Base-by-base conservation (phyloP, 2,888 invertebrate genomes). In the Molorchus minor region DNA sequence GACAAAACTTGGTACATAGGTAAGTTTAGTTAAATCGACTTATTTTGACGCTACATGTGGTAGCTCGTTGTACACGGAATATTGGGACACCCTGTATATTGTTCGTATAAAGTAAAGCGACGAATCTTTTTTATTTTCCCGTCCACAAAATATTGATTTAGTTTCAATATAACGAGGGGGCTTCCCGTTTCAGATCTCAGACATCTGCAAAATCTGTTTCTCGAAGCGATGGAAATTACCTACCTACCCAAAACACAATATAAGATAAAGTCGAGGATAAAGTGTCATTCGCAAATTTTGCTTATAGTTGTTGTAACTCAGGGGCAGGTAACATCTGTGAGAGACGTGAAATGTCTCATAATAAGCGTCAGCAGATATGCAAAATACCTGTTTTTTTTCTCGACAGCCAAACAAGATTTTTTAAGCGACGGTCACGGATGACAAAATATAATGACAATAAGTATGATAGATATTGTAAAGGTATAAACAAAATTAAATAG, bases 251-350 rank as follows among this genome's bases (percentile, higher is more conserved):
- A 25, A 25, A 25, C 4, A 8, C 25, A 25, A 25, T 25, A 25
- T 25, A 8, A 25, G 8, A 25, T 25, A 25, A 25, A 25, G 25
- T 25, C 5, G 4, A 4, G 25, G 4, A 21, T 8, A 41, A 41
- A 41, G 12, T 25, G 29, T 44, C 44, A 44, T 44, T 15, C 10
- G 13, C 44, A 13, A 21, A 15, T 44, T 44, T 44, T 25, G 15
- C 17, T 20, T 43, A 43, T 20, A 20, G 21, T 43, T n/a, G 12
- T 5, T 17, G 8, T 43, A 12, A 15, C 15, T 13, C 13, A 25
- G 13, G 15, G 1, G 15, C 12, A 2, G 13, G 15, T 20, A 25
- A 8, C 44, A 44, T 20, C 21, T 44, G 44, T 8, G 20, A 13
- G 15, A 13, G 44, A 44, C 44, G 13, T 13, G 15, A 36, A 13